These are phyloP conservation scores for Pangasianodon gigas DNA, from an alignment of 2,113 vertebrate species.

Conservation along the genomic window DNA sequence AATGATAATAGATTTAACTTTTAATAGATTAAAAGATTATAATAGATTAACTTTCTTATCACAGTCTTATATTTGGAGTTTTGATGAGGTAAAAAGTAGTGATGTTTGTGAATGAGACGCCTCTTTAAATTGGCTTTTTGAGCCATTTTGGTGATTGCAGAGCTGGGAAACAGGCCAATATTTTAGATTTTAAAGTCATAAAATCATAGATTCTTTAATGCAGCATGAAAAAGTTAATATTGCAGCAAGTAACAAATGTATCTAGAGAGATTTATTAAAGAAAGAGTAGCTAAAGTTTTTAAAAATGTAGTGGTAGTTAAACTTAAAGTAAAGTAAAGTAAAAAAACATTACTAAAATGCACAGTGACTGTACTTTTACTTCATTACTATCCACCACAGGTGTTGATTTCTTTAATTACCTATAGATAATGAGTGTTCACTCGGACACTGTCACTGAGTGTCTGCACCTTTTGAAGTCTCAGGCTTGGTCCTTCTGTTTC, in stretches of 20 bases:
- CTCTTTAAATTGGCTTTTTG: neutral
- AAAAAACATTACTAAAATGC: neutral
- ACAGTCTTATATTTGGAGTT: neutral
- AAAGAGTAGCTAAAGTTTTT: neutral
- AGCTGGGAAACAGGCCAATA: neutral
- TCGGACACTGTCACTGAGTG: neutral
- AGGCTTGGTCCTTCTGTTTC: neutral
- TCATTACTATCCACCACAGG: neutral
- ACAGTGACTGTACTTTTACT: neutral
- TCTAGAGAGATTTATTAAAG: neutral
- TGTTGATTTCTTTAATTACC: slow-evolving; percentile 29
- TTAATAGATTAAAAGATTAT: no score
- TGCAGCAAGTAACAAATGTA: neutral
- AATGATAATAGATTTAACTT: neutral
- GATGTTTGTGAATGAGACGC: neutral
- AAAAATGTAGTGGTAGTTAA: neutral
- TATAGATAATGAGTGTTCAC: neutral
- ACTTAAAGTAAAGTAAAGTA: neutral
- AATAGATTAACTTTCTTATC: neutral
- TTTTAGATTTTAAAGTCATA: neutral
- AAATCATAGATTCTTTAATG: neutral
- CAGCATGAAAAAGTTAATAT: neutral
- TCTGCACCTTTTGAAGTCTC: neutral
- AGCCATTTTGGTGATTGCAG: neutral
- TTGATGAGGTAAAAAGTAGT: neutral